These are phyloP conservation scores for Myotis daubentonii DNA, from an alignment of 2,797 vertebrate species.

Conservation along the genomic window DNA sequence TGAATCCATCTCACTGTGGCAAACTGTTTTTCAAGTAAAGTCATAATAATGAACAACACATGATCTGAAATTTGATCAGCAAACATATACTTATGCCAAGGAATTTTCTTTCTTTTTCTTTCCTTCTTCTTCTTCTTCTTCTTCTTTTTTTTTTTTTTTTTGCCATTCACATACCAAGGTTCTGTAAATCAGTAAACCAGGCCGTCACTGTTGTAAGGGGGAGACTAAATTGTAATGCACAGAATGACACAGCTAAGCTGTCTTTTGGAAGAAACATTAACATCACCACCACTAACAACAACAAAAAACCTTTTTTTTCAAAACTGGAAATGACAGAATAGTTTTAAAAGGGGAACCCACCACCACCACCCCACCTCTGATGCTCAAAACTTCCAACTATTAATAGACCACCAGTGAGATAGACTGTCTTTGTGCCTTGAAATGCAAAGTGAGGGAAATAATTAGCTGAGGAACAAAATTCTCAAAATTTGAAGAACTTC, in stretches of 20 bases:
- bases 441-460: constrained; percentile 80
- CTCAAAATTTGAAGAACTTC: constrained; percentile 82
- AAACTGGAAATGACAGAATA: constrained; percentile 75
- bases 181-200: constrained; percentile 86
- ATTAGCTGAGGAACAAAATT: constrained; percentile 82
- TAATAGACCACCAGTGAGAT: constrained; percentile 73
- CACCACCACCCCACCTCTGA: constrained; percentile 60
- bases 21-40: constrained; percentile 88
- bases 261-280: constrained; percentile 66
- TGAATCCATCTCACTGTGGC: constrained; percentile 85
- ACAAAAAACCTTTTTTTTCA: constrained; percentile 17
- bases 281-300: background rate
- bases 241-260: constrained; percentile 46
- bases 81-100: constrained; percentile 88
- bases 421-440: constrained; percentile 70
- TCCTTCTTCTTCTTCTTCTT: background rate
- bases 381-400: constrained; percentile 57
- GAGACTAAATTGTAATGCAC: constrained; percentile 55
- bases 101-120: constrained; percentile 83
- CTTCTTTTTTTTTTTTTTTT: constrained; percentile 76
- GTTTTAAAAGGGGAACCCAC: constrained; percentile 35
- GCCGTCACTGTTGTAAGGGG: constrained; percentile 58
- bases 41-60: constrained; percentile 90
- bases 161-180: constrained; percentile 86
- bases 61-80: constrained; percentile 91